Base-by-base conservation (phyloP, 1,140 invertebrate genomes). In the Pseudachorutes palmiensis region DNA sequence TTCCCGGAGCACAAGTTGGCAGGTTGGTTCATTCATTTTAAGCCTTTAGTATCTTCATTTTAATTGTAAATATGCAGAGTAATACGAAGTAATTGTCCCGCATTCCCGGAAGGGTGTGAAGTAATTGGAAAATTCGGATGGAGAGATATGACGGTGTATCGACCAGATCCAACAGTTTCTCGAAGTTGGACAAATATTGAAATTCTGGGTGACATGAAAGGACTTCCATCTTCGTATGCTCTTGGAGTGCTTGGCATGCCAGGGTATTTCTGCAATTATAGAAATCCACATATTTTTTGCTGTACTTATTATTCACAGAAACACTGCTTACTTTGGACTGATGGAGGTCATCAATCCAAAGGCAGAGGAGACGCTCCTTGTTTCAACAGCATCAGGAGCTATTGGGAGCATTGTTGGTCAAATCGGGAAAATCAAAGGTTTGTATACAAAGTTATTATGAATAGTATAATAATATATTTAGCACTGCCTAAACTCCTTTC, bases 281-380 rank as follows among this genome's bases (percentile, higher is more conserved):
- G 22, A 62, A 26, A 30, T 14, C 30, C 24, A 62, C n/a, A 24
- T n/a, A 14, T 32, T 32, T n/a, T 24, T 12, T 24, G n/a, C 22
- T 28, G n/a, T n/a, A n/a, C n/a, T 30, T 29, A 30, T 29, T 3
- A 29, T 26, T 65, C 64, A 1, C 33, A 87, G 87, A n/a, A 83
- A 83, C 65, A 87, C 86, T 2, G 86, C 87, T 1, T 88, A 87
- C 74, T 88, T 88, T 76, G 88, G 88, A 0, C 80, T 89, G 16
- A 72, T 85, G n/a, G 82, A 87, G 70, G 77, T 88, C 31, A 88
- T 86, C 67, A 74, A 85, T 28, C 87, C 87, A 1, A 84, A 87
- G 77, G 58, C 77, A 16, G 86, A 86, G 24, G 86, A 89, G 72
- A 84, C 82, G 1, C 80, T 89, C 0, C 83, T 88, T 1, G 81